Percentiles rank a stretch among this genome's conserved stretches.
Conservation (phyloP, 30 jellyfish, hydroid and myxozoan species). For the Nemopilema nomurai region DNA sequence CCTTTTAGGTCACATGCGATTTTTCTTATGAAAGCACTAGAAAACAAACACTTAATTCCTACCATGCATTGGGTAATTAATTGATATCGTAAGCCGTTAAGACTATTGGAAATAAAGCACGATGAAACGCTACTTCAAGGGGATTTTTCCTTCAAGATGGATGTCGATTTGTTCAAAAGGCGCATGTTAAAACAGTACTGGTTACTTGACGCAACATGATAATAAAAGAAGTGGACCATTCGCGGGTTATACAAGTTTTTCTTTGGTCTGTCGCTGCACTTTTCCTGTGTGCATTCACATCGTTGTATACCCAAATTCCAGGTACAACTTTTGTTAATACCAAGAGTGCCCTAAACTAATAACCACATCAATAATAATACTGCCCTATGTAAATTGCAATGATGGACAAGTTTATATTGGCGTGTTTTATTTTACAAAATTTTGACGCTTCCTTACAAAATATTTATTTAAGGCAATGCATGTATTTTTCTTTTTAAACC, state of each 20-base stretch:
- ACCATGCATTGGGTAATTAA: neutral
- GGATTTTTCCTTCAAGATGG: neutral
- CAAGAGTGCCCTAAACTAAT: too few relatives aligned
- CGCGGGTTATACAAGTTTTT: slow-evolving; percentile 37
- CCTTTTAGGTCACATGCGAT: neutral
- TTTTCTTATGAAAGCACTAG: neutral
- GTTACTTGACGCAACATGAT: neutral
- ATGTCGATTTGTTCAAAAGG: neutral
- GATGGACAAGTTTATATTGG: too few relatives aligned
- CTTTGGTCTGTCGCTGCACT: slow-evolving; percentile 74
- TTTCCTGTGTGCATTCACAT: slow-evolving; percentile 73
- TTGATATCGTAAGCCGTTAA: neutral
- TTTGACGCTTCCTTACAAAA: too few relatives aligned
- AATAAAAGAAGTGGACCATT: neutral
- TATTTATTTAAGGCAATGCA: too few relatives aligned
- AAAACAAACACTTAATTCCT: neutral
- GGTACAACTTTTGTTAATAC: too few relatives aligned
- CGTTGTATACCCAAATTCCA: slow-evolving; percentile 75
- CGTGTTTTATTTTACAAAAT: too few relatives aligned
- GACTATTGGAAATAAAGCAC: neutral
- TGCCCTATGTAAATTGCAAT: too few relatives aligned
- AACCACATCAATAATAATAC: too few relatives aligned
- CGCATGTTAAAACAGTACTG: neutral
- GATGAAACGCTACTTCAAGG: neutral
- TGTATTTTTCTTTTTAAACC: too few relatives aligned